Evolutionary conservation across 1,140 invertebrate genomes (phyloP).

Genomic region (Wasmannia auropunctata): DNA sequence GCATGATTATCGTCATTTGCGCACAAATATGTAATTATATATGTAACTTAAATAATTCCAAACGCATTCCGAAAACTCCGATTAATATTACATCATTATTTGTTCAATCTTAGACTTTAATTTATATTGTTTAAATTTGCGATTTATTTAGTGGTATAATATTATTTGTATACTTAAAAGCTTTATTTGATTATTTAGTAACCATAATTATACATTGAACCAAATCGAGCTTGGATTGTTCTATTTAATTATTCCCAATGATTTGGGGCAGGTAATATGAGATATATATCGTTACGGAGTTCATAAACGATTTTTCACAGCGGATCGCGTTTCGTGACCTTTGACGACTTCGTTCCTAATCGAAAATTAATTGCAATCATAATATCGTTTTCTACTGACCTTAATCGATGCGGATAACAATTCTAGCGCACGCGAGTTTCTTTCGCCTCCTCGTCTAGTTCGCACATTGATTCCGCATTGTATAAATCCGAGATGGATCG

Average conservation of each 20-base stretch:
- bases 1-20: neutral
- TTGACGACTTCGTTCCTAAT: conserved; percentile 30
- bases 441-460: neutral
- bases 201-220: conserved; percentile 16
- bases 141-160: neutral
- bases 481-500: conserved; percentile 16
- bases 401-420: conserved; percentile 52
- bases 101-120: neutral
- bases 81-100: neutral
- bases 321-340: neutral
- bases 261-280: neutral
- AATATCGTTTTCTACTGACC: conserved; percentile 49
- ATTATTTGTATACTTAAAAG: neutral
- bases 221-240: neutral
- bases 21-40: neutral
- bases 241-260: neutral
- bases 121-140: neutral
- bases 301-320: conserved; percentile 54
- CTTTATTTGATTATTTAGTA: conserved; percentile 12
- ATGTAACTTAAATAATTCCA: neutral
- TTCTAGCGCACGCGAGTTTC: neutral
- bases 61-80: neutral
- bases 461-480: neutral
- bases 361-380: conserved; percentile 45
- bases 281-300: neutral